Conservation (phyloP, 2,113 vertebrate genomes). For the Chitala chitala region DNA sequence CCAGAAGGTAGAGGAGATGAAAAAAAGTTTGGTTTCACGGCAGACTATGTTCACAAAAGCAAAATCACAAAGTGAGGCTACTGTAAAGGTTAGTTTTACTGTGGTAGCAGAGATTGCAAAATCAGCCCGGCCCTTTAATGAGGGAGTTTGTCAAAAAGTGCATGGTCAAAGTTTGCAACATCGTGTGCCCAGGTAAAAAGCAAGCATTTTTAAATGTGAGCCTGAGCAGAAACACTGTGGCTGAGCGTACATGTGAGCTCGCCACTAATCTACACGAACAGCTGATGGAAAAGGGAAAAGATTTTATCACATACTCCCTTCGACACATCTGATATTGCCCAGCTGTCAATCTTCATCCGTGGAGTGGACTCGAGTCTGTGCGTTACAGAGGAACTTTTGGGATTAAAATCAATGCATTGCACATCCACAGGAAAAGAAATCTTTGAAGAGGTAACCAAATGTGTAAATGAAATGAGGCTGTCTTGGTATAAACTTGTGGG, state of each 20-base stretch:
- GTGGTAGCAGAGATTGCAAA: constrained; percentile 27
- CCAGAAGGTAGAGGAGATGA: too few relatives aligned
- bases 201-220: constrained; percentile 22
- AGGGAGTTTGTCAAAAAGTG: constrained; percentile 16
- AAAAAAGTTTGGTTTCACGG: neutral
- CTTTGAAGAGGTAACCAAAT: constrained; percentile 30
- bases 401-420: constrained; percentile 30
- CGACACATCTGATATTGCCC: constrained; percentile 33
- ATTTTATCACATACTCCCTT: constrained; percentile 30
- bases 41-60: too few relatives aligned
- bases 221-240: too few relatives aligned
- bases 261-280: constrained; percentile 24
- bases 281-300: constrained; percentile 19
- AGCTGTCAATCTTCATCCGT: too few relatives aligned
- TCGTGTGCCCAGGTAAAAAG: constrained; percentile 21
- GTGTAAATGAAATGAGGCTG: constrained; percentile 34
- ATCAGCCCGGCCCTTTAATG: constrained; percentile 21
- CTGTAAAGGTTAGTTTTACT: constrained; percentile 31
- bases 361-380: constrained; percentile 32
- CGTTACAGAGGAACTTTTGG: constrained; percentile 23
- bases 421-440: constrained; percentile 20
- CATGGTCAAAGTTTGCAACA: constrained; percentile 32
- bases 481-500: constrained; percentile 31
- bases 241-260: constrained; percentile 12
- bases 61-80: constrained; percentile 29